Evolutionary conservation across 2,888 invertebrate species (phyloP).

Genomic region (Microctonus brassicae): DNA sequence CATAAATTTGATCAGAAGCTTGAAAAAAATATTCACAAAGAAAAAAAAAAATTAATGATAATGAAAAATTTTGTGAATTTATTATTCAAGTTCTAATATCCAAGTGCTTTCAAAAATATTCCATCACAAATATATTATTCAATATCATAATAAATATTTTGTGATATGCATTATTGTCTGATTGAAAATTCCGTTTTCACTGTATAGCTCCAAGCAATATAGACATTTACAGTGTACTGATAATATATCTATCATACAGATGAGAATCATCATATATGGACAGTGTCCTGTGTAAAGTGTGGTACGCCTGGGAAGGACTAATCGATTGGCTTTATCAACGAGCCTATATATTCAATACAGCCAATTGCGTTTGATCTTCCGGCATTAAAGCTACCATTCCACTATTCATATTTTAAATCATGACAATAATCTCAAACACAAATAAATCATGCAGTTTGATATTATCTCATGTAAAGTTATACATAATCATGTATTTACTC

Average conservation of each 20-base stretch:
- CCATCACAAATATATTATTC: not conserved
- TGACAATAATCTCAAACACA: not conserved
- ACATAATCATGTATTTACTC: not conserved
- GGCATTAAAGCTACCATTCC: not conserved
- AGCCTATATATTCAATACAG: not conserved
- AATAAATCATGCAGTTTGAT: conserved; percentile 2
- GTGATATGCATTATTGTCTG: not conserved
- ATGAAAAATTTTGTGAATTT: too few species aligned
- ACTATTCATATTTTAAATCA: not conserved
- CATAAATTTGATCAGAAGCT: too few species aligned
- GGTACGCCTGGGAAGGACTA: not conserved
- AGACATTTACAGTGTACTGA: not conserved
- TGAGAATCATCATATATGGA: not conserved
- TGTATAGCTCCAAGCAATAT: not conserved
- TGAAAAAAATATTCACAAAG: too few species aligned
- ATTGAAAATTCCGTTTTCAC: not conserved
- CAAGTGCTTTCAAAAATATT: not conserved
- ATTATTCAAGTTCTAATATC: not conserved
- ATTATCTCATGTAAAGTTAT: conserved; percentile 14
- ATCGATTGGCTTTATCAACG: conserved; percentile 7
- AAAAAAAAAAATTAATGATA: too few species aligned
- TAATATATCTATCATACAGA: not conserved
- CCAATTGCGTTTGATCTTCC: conserved; percentile 12
- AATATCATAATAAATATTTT: not conserved
- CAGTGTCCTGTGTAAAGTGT: not conserved